Evolutionary conservation across 2,888 invertebrate genomes (phyloP), one percentile per base, ranked within the genome.

Genomic region (Tipula unca): DNA sequence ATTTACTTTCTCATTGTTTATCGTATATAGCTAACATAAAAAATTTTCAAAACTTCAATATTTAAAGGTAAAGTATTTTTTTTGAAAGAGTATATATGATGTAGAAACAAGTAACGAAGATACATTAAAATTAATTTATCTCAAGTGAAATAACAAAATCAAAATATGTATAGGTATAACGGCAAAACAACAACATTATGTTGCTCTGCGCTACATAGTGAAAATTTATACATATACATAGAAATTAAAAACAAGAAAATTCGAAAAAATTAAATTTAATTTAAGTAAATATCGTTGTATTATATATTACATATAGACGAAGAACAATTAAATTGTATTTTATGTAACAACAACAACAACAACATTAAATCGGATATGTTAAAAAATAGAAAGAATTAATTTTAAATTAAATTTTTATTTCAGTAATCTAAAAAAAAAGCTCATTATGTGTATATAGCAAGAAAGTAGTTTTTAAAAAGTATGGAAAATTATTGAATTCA

Each of bases 121-220:
- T 69, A 69, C 69, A 69, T 69, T 48, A 69, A 69, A 69, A 69
- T 69, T 69, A 69, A 69, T 69, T 69, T 69, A 69, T 69, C 69
- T 69, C 25, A 69, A 69, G 69, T 69, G 69, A 69, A 69, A 69
- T 69, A 69, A 69, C 25, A 69, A 69, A 69, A 69, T 69, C 69
- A 69, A 69, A 69, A 25, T 69, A 32, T 32, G 6, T 69, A 25
- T 69, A 32, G 4, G 6, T 69, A 13, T 10, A 69, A 69, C 69
- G 20, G 69, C 8, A 25, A 69, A 69, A 69, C 69, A 25, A 25
- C 69, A 69, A 25, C 13, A 69, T 48, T 48, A 25, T 25, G 20
- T 69, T 25, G 20, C 25, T 69, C 25, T 25, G n/a, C n/a, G n/a
- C n/a, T n/a, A n/a, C n/a, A n/a, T 48, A n/a, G 48, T 48, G 48